Conservation (phyloP, 2,888 invertebrate species). For the Caenorhabditis becei region DNA sequence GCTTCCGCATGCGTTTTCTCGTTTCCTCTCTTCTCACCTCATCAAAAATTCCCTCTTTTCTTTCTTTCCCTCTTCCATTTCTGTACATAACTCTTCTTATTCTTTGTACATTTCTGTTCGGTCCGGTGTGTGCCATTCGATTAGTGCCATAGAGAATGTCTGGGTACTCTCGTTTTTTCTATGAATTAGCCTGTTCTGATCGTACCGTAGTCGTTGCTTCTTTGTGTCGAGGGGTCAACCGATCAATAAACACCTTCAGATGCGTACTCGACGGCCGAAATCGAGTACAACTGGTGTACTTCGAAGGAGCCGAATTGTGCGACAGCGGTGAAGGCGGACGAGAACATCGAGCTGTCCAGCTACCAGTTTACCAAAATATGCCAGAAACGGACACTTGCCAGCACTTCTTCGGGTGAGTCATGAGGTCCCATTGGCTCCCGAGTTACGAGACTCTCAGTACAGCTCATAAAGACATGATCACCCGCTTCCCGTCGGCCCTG, state of each 20-base stretch:
- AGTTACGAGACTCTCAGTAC: not conserved
- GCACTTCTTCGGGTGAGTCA: slow-evolving; percentile 69
- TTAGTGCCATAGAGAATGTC: slow-evolving; percentile 8
- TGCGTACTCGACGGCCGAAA: slow-evolving; percentile 90
- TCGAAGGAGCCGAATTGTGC: slow-evolving; percentile 61
- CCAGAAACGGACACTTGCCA: slow-evolving; percentile 67
- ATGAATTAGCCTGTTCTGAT: not conserved
- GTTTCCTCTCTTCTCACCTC: not conserved
- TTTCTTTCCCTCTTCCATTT: slow-evolving; percentile 11
- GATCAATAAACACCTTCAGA: slow-evolving; percentile 85
- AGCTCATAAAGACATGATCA: slow-evolving; percentile 6
- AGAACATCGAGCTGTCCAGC: slow-evolving; percentile 69
- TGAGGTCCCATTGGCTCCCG: not conserved
- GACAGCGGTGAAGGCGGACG: slow-evolving; percentile 63
- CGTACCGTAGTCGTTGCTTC: slow-evolving; percentile 1
- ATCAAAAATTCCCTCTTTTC: slow-evolving; percentile 1
- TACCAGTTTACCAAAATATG: slow-evolving; percentile 70
- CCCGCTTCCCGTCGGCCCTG: not conserved
- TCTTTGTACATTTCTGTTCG: slow-evolving; percentile 29
- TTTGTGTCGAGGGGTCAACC: not conserved
- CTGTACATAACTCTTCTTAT: too few species aligned
- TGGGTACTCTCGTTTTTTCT: not conserved
- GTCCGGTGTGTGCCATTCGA: slow-evolving; percentile 53
- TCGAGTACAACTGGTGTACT: slow-evolving; percentile 72
- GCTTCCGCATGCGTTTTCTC: slow-evolving; percentile 25